phyloP scores from a whole-genome alignment of 1,140 invertebrate species.

The Bombus vancouverensis region DNA sequence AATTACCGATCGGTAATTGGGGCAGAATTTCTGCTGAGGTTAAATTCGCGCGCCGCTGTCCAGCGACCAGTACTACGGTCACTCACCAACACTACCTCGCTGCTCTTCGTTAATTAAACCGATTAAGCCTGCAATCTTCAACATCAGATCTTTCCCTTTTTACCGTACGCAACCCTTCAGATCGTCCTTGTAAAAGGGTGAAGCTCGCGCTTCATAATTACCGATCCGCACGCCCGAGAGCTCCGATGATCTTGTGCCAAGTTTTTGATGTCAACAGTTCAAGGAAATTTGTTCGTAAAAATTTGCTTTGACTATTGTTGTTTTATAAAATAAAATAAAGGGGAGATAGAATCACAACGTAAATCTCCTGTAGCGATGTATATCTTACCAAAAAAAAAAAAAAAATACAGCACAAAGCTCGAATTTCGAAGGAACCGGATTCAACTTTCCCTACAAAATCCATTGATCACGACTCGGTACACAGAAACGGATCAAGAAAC shows the following conservation, averaged over 20 bases:
- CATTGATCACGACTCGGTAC: not conserved
- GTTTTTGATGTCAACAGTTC: too few species aligned
- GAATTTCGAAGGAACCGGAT: too few species aligned
- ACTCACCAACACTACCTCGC: constrained; percentile 42
- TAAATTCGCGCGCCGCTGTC: constrained; percentile 64
- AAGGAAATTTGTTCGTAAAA: not conserved
- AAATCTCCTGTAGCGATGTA: too few species aligned
- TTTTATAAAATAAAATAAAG: too few species aligned
- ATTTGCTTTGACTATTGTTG: not conserved
- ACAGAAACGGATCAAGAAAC: not conserved
- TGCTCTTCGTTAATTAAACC: constrained; percentile 76
- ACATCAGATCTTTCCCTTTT: constrained; percentile 44
- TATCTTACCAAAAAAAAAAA: too few species aligned
- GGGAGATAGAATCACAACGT: too few species aligned
- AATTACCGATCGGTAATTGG: constrained; percentile 79
- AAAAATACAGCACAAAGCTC: too few species aligned
- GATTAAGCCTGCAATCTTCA: constrained; percentile 66
- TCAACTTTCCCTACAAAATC: too few species aligned
- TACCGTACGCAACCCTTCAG: constrained; percentile 6
- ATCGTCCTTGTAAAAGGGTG: not conserved
- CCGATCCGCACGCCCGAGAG: not conserved
- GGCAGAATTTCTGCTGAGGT: constrained; percentile 77
- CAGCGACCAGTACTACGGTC: constrained; percentile 40
- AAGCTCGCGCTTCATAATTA: constrained; percentile 27
- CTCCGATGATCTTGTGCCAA: not conserved